These are phyloP conservation scores for Spicauda simplicius DNA, from an alignment of 2,888 invertebrate genomes.

Conservation along the genomic window DNA sequence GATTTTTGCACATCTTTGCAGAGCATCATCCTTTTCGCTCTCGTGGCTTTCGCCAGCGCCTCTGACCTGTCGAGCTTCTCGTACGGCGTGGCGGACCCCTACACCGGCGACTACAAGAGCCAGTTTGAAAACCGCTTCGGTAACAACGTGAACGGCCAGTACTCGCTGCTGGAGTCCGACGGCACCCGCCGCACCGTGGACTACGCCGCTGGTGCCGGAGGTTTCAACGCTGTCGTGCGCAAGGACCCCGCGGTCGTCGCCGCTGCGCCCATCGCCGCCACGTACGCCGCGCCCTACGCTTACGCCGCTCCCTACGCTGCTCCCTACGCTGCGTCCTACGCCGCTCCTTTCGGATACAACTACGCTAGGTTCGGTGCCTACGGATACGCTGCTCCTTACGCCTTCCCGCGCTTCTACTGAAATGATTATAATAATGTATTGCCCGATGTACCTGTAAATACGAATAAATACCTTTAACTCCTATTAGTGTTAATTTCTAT, in stretches of 20 bases:
- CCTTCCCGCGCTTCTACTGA: conserved; percentile 6
- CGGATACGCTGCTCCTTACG: conserved; percentile 14
- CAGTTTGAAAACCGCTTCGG: conserved; percentile 80
- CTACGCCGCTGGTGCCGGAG: conserved; percentile 28
- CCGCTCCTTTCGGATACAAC: conserved; percentile 54
- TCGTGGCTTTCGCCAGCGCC: conserved; percentile 55
- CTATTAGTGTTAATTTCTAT: background rate
- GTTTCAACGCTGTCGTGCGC: conserved; percentile 34
- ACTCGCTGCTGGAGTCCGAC: conserved; percentile 51
- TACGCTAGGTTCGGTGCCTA: conserved; percentile 10
- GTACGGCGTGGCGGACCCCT: conserved; percentile 82
- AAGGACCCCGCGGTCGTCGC: conserved; percentile 70
- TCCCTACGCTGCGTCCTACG: conserved; percentile 39
- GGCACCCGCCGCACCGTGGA: conserved; percentile 19
- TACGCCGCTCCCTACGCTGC: conserved; percentile 51
- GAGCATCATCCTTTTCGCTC: conserved; percentile 66
- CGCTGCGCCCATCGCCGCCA: conserved; percentile 50
- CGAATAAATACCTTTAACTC: conserved; percentile 4
- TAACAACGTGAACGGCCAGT: conserved; percentile 80
- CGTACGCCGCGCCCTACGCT: conserved; percentile 52
- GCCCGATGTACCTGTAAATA: conserved; percentile 50
- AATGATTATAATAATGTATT: conserved; percentile 11
- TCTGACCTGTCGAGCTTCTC: conserved; percentile 74
- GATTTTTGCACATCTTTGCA: conserved; percentile 49
- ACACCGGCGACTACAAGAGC: conserved; percentile 84